Percentiles rank a stretch among this genome's conserved stretches.
These are phyloP conservation scores for Dromaius novaehollandiae DNA, from an alignment of 2,113 vertebrate genomes.

Conservation along the genomic window DNA sequence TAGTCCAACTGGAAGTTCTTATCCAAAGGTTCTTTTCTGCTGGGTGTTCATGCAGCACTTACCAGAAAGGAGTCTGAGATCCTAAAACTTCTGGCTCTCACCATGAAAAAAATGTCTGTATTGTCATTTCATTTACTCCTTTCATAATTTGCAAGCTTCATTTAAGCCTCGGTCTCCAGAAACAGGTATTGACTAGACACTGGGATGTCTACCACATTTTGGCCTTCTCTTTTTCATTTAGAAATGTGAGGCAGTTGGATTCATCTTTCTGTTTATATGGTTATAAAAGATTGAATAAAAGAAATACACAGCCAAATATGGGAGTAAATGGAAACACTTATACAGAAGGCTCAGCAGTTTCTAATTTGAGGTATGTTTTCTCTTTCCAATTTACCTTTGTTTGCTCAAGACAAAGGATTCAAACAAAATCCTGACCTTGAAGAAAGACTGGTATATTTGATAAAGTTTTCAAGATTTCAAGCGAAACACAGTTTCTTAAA, in stretches of 20 bases:
- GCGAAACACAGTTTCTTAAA: not conserved
- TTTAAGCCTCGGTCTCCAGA: not conserved
- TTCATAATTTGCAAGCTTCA: not conserved
- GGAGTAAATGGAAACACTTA: not conserved
- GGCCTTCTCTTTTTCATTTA: not conserved
- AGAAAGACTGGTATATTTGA: not conserved
- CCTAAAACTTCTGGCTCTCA: not conserved
- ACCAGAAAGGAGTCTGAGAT: not conserved
- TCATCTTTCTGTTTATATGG: not conserved
- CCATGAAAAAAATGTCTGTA: not conserved
- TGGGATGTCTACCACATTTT: not conserved
- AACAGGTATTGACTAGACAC: not conserved
- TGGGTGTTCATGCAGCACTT: not conserved
- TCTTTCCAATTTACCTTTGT: not conserved
- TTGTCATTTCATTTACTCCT: not conserved
- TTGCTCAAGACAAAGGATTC: not conserved
- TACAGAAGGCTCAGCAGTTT: not conserved
- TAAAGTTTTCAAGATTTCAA: not conserved
- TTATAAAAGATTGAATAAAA: conserved; percentile 18
- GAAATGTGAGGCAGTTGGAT: not conserved
- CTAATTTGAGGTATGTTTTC: not conserved
- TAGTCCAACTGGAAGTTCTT: not conserved
- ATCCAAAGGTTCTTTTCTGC: not conserved
- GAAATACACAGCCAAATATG: not conserved
- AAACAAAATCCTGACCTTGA: conserved; percentile 3